These are phyloP conservation scores for Xenentodon cancila DNA, from an alignment of 2,797 vertebrate genomes.

Conservation along the genomic window DNA sequence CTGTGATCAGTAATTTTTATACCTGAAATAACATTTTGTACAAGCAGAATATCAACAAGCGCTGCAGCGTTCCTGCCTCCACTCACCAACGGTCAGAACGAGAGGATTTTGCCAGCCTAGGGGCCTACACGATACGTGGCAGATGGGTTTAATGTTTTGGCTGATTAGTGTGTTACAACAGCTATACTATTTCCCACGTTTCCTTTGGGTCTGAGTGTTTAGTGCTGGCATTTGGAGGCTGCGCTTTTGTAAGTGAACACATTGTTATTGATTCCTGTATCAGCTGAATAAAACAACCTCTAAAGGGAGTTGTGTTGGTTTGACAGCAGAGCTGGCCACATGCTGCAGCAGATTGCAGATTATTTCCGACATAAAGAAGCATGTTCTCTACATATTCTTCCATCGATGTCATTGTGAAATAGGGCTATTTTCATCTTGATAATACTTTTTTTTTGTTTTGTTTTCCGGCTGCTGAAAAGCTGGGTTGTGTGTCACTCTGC, in stretches of 20 bases:
- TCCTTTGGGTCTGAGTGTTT: conserved; percentile 18
- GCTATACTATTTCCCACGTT: background rate
- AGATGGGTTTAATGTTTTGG: conserved; percentile 14
- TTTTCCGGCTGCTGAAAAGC: conserved; percentile 31
- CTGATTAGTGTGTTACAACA: conserved; percentile 7
- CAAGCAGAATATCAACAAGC: background rate
- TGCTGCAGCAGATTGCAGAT: conserved; percentile 5
- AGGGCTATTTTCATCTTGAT: conserved; percentile 27
- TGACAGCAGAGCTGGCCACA: conserved; percentile 13
- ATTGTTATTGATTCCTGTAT: conserved; percentile 65
- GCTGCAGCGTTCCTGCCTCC: background rate
- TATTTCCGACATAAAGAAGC: conserved; percentile 12
- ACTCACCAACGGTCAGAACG: background rate
- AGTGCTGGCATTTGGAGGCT: conserved; percentile 34
- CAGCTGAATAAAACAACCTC: conserved; percentile 31
- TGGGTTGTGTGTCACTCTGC: conserved; percentile 18
- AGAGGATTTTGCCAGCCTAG: background rate
- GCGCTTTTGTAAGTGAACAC: conserved; percentile 56
- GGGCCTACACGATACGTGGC: background rate
- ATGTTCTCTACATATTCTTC: conserved; percentile 5
- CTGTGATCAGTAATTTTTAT: no score
- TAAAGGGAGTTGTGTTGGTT: conserved; percentile 10
- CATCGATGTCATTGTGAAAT: conserved; percentile 31
- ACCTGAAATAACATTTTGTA: no score
- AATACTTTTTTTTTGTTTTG: conserved; percentile 14